Evolutionary conservation across 2,113 vertebrate species (phyloP).

Genomic region (Catharus fuscescens): DNA sequence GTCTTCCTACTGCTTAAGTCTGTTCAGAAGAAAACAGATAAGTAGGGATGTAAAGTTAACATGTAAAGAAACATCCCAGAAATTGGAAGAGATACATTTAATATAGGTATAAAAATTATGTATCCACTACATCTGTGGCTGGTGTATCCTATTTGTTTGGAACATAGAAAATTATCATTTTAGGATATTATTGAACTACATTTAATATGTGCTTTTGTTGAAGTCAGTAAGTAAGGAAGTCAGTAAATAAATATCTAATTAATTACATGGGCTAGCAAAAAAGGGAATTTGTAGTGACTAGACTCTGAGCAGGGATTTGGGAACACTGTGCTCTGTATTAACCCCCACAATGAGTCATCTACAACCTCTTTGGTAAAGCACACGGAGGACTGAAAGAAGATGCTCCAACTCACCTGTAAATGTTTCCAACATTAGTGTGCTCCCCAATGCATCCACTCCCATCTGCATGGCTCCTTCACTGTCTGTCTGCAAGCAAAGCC

Average conservation of each 20-base stretch:
- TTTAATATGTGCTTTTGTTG: not conserved
- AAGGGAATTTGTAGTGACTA: not conserved
- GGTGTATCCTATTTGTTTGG: not conserved
- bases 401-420: not conserved
- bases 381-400: not conserved
- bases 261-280: not conserved
- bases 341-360: not conserved
- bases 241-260: not conserved
- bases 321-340: not conserved
- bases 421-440: not conserved
- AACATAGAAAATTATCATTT: not conserved
- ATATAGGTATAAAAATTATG: not conserved
- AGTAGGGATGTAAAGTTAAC: not conserved
- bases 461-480: not conserved
- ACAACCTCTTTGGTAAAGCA: not conserved
- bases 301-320: not conserved
- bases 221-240: not conserved
- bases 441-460: not conserved
- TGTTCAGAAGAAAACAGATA: not conserved
- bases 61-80: not conserved
- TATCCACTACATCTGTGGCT: not conserved
- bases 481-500: not conserved
- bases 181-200: not conserved
- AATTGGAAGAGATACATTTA: not conserved
- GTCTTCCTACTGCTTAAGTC: not conserved